Evolutionary conservation across 2,888 invertebrate genomes (phyloP).

Genomic region (Caenorhabditis auriculariae): DNA sequence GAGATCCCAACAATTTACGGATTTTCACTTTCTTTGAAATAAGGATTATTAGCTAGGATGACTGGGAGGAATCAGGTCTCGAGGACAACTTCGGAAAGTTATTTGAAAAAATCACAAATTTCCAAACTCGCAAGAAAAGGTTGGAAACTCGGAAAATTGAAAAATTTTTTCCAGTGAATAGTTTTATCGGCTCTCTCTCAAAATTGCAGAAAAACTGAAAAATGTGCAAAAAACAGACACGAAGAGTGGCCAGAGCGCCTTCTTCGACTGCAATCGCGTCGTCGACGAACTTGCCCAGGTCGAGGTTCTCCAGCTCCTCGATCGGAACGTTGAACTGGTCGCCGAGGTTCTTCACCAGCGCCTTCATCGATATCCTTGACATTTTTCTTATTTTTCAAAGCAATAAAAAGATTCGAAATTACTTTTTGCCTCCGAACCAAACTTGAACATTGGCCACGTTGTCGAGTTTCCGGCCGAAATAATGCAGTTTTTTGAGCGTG

Average conservation of each 20-base stretch:
- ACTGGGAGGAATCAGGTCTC: too few species aligned
- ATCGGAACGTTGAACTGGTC: conserved; percentile 57
- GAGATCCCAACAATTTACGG: too few species aligned
- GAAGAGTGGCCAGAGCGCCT: conserved; percentile 48
- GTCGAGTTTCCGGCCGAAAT: conserved; percentile 59
- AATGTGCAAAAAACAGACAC: conserved; percentile 29
- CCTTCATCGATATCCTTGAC: conserved; percentile 51
- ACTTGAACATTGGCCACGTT: conserved; percentile 57
- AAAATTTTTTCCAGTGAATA: too few species aligned
- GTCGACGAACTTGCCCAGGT: conserved; percentile 54
- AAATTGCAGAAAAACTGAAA: too few species aligned
- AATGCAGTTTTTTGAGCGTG: conserved; percentile 56
- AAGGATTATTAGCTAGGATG: too few species aligned
- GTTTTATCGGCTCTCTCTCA: too few species aligned
- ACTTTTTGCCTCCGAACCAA: conserved; percentile 61
- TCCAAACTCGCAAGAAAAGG: too few species aligned
- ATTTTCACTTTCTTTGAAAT: too few species aligned
- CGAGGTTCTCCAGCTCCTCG: conserved; percentile 49
- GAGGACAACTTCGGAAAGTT: too few species aligned
- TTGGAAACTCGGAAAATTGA: too few species aligned
- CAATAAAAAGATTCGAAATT: background rate
- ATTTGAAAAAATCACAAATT: too few species aligned
- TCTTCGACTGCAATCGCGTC: conserved; percentile 54
- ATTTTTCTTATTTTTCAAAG: background rate
- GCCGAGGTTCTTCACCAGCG: conserved; percentile 55